phyloP scores from a whole-genome alignment of 2,797 vertebrate genomes.

The Salarias fasciatus region DNA sequence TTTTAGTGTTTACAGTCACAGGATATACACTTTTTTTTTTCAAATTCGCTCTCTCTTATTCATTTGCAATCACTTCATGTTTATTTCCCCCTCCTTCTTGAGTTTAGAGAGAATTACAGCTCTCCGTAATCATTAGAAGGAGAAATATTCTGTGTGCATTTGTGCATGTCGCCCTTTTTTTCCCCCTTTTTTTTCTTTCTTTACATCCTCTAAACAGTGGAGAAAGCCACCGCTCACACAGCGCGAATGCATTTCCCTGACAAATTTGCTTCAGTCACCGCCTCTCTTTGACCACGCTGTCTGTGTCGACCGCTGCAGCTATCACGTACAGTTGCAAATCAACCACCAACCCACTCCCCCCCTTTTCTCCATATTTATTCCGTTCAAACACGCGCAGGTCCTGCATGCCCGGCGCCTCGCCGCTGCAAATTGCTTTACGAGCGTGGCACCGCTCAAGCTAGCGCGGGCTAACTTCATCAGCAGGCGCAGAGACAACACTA shows the following conservation, averaged over 20 bases:
- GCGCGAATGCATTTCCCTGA: constrained; percentile 32
- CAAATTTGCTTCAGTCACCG: constrained; percentile 34
- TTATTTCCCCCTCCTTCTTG: neutral
- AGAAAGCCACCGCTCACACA: constrained; percentile 5
- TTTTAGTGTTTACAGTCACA: constrained; percentile 21
- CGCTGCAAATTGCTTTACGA: constrained; percentile 26
- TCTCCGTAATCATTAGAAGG: constrained; percentile 5
- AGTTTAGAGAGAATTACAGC: constrained; percentile 17
- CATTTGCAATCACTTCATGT: constrained; percentile 13
- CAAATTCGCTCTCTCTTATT: neutral
- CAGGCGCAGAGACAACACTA: constrained; percentile 16
- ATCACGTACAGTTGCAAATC: constrained; percentile 30
- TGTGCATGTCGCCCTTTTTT: constrained; percentile 20
- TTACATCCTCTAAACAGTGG: constrained; percentile 5
- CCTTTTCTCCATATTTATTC: constrained; percentile 1
- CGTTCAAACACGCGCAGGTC: constrained; percentile 5
- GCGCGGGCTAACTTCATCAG: constrained; percentile 43
- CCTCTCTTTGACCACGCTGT: constrained; percentile 45
- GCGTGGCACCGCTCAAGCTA: constrained; percentile 47
- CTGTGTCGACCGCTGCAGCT: constrained; percentile 41
- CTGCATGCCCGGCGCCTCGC: constrained; percentile 21
- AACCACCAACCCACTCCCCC: too few species aligned
- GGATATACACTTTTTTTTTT: neutral
- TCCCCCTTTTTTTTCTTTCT: constrained; percentile 2
- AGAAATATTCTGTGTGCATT: constrained; percentile 20